Evolutionary conservation across 2,113 vertebrate species (phyloP).

Genomic region (Polypterus bichir): DNA sequence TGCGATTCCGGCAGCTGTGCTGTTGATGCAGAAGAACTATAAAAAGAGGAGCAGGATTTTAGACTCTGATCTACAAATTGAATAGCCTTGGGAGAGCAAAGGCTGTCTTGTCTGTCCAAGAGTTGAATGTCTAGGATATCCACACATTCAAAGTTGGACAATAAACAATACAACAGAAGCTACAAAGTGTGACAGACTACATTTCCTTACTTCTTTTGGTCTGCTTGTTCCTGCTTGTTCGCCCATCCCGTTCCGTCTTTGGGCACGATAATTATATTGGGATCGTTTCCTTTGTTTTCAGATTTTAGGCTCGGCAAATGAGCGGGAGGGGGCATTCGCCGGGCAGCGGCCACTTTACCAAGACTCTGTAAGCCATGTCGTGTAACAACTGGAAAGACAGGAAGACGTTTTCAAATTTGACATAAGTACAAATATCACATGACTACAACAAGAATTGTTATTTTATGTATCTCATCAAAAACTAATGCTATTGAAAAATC

Average conservation of each 20-base stretch:
- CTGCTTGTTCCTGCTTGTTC: slow-evolving; percentile 97
- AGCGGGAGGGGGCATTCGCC: slow-evolving; percentile 97
- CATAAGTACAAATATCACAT: background rate
- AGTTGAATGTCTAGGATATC: too few species aligned
- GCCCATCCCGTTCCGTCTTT: slow-evolving; percentile 99
- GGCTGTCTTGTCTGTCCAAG: background rate
- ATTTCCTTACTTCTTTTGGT: slow-evolving; percentile 84
- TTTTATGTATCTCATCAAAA: too few species aligned
- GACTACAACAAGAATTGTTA: too few species aligned
- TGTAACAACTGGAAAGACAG: slow-evolving; percentile 63
- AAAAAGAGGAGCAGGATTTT: background rate
- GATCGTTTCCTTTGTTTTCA: slow-evolving; percentile 99
- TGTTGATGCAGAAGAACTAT: slow-evolving; percentile 85
- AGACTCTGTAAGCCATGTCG: slow-evolving; percentile 99
- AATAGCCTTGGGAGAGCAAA: background rate
- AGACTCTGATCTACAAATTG: background rate
- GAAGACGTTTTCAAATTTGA: background rate
- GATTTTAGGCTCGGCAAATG: slow-evolving; percentile 98
- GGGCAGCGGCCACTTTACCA: slow-evolving; percentile 96
- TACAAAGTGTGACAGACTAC: background rate
- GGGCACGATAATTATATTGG: slow-evolving; percentile 96
- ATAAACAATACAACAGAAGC: too few species aligned
- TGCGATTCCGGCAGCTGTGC: slow-evolving; percentile 94
- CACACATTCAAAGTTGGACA: too few species aligned
- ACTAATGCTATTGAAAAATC: too few species aligned